Percentiles rank a stretch among this genome's conserved stretches.
phyloP scores from a whole-genome alignment of 2,888 invertebrate species.

The Buathra laborator region DNA sequence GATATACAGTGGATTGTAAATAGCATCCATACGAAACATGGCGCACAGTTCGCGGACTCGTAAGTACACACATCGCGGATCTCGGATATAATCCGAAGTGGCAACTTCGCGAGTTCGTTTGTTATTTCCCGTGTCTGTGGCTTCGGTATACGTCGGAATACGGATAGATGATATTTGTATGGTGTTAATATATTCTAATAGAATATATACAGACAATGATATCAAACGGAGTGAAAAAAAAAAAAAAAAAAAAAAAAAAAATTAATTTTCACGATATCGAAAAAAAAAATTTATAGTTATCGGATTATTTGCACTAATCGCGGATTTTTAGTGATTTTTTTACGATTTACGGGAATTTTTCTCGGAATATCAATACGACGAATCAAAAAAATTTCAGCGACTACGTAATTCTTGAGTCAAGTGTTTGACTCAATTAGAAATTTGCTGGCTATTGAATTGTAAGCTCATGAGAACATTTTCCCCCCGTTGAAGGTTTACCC shows the following conservation, averaged over 20 bases:
- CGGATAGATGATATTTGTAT: neutral
- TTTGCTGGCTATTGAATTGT: neutral
- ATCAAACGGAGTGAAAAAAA: neutral
- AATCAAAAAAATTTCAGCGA: neutral
- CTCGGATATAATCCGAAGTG: constrained; percentile 50
- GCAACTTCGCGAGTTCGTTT: constrained; percentile 45
- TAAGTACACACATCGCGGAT: constrained; percentile 20
- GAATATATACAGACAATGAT: neutral
- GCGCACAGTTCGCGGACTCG: neutral
- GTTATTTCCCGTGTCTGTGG: constrained; percentile 29
- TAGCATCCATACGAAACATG: constrained; percentile 1
- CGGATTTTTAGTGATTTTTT: too few species aligned
- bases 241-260: neutral
- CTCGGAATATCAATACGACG: too few species aligned
- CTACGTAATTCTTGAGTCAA: neutral
- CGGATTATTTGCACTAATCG: too few species aligned
- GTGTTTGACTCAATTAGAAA: neutral
- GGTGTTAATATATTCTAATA: neutral
- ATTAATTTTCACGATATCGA: neutral
- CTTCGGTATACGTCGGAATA: neutral
- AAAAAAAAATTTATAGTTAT: neutral
- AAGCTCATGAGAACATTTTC: neutral
- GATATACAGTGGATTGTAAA: constrained; percentile 11
- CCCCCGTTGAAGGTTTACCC: neutral
- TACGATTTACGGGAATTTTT: too few species aligned